phyloP scores from a whole-genome alignment of 2,113 vertebrate genomes.

The Odobenus rosmarus region DNA sequence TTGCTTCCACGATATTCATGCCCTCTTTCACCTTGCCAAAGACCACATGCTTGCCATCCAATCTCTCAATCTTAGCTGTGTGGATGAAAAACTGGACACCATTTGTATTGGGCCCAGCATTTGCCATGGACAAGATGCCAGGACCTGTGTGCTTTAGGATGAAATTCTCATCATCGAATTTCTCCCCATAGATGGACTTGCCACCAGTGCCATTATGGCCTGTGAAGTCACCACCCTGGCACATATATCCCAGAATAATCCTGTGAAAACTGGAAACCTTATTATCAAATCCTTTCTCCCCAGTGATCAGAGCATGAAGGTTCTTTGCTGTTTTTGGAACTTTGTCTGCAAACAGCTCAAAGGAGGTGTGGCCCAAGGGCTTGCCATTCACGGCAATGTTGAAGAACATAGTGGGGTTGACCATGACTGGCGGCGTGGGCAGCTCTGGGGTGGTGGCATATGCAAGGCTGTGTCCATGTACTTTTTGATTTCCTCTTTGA shows the following conservation, averaged over 20 bases:
- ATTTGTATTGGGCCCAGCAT: background rate
- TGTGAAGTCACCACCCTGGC: background rate
- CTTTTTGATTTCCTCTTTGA: background rate
- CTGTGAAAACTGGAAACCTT: background rate
- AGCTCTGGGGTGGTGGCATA: background rate
- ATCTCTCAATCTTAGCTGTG: background rate
- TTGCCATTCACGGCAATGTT: background rate
- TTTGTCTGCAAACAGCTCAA: background rate
- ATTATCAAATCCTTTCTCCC: background rate
- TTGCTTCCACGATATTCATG: background rate
- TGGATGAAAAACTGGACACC: background rate
- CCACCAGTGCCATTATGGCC: background rate
- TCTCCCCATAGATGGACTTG: background rate
- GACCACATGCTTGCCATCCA: background rate
- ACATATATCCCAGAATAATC: background rate
- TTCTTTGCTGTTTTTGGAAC: background rate
- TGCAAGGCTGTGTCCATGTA: background rate
- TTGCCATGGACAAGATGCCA: background rate
- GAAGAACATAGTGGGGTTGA: background rate
- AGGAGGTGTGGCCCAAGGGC: background rate
- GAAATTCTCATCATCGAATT: background rate
- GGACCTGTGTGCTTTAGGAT: background rate
- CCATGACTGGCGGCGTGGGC: background rate
- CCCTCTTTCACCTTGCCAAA: background rate
- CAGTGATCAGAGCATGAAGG: background rate